A percentile compares a stretch with the other conserved stretches of the same genome.
Conservation (phyloP, 2,113 vertebrate genomes). For the Boulengeromyrus knoepffleri region DNA sequence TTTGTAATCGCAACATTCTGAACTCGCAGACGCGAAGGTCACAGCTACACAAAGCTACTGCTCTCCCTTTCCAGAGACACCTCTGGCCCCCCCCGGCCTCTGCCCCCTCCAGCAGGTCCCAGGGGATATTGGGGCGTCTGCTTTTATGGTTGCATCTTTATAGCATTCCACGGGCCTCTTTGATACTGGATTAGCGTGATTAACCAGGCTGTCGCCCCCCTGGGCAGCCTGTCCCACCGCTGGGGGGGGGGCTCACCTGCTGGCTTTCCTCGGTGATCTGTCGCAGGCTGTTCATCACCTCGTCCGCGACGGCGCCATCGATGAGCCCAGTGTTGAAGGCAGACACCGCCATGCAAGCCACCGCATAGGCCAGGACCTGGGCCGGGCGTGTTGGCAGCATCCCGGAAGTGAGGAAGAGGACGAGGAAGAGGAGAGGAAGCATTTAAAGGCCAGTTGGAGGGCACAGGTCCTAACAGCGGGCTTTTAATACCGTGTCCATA, state of each 20-base stretch:
- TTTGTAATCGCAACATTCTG: neutral
- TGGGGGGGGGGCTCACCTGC: constrained; percentile 63
- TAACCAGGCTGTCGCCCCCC: neutral
- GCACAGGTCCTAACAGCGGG: neutral
- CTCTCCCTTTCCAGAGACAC: neutral
- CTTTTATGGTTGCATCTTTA: neutral
- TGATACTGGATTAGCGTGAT: neutral
- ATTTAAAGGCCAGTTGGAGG: neutral
- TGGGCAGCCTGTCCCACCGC: neutral
- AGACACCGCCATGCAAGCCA: constrained; percentile 73
- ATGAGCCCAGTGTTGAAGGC: constrained; percentile 75
- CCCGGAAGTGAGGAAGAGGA: neutral
- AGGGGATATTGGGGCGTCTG: neutral
- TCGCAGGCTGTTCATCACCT: constrained; percentile 71
- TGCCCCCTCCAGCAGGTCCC: neutral
- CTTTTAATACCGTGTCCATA: neutral
- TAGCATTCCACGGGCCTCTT: neutral
- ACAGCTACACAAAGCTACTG: neutral
- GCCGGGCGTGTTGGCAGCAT: neutral
- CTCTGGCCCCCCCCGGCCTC: neutral
- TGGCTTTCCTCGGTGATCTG: constrained; percentile 76
- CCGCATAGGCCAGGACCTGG: constrained; percentile 81
- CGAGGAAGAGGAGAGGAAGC: neutral
- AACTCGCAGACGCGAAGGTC: neutral
- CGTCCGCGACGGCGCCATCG: constrained; percentile 72